Base-by-base conservation (phyloP, 2,888 invertebrate species). In the Agrypnus murinus region DNA sequence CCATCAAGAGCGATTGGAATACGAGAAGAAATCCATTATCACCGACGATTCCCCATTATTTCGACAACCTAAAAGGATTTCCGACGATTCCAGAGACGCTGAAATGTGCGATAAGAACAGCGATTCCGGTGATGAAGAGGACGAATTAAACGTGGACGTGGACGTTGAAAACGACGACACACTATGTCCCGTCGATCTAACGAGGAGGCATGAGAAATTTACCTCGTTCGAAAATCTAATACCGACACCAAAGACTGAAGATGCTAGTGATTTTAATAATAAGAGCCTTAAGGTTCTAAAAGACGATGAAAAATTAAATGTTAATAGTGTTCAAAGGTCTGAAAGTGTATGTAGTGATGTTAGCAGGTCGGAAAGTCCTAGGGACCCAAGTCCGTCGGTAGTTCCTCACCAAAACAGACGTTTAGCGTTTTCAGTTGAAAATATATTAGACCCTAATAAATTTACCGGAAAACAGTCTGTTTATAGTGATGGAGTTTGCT, bases 401-500 rank as follows among this genome's bases (percentile, higher is more conserved):
- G 84, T 82, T 66, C 81, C 90, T 64, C 88, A 89, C 55, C 87
- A 89, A 70, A 91, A 91, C 59, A 86, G 92, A 78, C 91, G 89
- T 77, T 89, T 95, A 74, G 94, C 95, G 14, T 96, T 96, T 86
- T 95, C 95, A 4, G 96, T 96, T 17, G 95, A 96, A 86, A 96
- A 96, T 82, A 96, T 96, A 75, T 86, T 96, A 77, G 95, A 96
- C 85, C 96, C 96, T 2, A 95, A 92, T 79, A 96, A 96, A 87
- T 96, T 96, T 84, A 95, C 95, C 25, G 95, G 95, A 32, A 86
- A 90, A 79, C 86, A 86, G 73, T 82, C 83, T 64, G 83, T 83
- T 74, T 84, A 81, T 79, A 82, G 83, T 82, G 85, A 85, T 69
- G 84, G 83, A 64, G 81, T 85, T 77, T 87, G 82, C 84, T 88